These are phyloP conservation scores for Anguilla rostrata DNA, from an alignment of 2,113 vertebrate species.

Conservation along the genomic window DNA sequence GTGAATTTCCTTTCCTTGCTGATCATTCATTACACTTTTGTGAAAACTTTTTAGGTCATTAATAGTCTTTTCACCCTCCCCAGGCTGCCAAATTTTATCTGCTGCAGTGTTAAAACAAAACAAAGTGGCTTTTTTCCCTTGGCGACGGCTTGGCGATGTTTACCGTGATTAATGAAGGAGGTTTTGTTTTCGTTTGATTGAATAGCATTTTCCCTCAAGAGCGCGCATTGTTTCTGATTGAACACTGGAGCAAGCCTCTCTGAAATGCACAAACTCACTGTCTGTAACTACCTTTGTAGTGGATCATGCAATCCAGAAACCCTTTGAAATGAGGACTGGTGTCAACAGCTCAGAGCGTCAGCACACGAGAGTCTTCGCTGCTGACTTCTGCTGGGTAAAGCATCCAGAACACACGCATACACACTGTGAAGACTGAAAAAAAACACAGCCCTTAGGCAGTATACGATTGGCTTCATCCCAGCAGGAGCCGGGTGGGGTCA, in stretches of 20 bases:
- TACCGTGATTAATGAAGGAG: not conserved
- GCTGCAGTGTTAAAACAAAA: not conserved
- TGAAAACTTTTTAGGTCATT: not conserved
- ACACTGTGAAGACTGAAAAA: not conserved
- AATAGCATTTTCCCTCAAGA: not conserved
- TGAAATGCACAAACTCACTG: not conserved
- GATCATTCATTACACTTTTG: constrained; percentile 3
- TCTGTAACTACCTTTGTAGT: not conserved
- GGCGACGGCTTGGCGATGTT: not conserved
- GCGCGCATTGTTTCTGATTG: not conserved
- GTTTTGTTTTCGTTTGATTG: not conserved
- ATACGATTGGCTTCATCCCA: not conserved
- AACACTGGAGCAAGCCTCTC: not conserved
- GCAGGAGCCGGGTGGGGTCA: not conserved
- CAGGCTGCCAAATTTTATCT: not conserved
- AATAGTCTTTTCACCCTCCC: not conserved
- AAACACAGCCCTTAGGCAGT: not conserved
- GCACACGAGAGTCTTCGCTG: not conserved
- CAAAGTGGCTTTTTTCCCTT: not conserved
- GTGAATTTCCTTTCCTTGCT: not conserved
- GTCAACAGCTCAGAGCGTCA: not conserved
- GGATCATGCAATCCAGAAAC: not conserved
- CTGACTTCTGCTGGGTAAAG: not conserved
- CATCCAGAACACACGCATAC: not conserved
- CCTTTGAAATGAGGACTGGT: not conserved